Evolutionary conservation across 2,113 vertebrate genomes (phyloP).

Genomic region (Mionectes macconnelli): DNA sequence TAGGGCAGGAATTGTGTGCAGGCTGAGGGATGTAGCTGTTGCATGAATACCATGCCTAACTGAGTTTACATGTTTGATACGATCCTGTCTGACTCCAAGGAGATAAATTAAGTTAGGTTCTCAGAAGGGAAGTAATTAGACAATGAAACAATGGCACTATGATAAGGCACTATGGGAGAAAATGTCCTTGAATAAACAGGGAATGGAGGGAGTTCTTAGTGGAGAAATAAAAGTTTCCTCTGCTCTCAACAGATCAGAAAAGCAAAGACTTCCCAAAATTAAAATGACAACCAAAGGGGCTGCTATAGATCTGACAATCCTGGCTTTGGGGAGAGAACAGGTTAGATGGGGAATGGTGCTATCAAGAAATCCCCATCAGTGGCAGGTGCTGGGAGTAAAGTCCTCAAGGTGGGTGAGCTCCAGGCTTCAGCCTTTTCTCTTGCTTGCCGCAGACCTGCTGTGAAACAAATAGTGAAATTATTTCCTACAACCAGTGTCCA

Average conservation of each 20-base stretch:
- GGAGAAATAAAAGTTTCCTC: background rate
- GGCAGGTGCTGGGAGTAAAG: background rate
- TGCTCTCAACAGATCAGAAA: background rate
- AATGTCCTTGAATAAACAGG: background rate
- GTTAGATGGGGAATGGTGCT: background rate
- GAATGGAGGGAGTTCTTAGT: background rate
- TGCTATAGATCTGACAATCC: background rate
- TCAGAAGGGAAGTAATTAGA: conserved; percentile 52
- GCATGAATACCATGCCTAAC: background rate
- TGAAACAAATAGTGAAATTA: background rate
- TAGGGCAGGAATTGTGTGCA: background rate
- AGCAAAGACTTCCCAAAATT: background rate
- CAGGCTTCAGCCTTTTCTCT: background rate
- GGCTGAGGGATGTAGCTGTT: background rate
- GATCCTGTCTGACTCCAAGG: conserved; percentile 45
- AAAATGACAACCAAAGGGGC: background rate
- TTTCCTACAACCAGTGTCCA: background rate
- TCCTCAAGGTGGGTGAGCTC: background rate
- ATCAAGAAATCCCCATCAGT: background rate
- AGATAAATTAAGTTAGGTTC: conserved; percentile 58
- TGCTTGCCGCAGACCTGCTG: background rate
- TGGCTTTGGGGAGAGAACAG: background rate
- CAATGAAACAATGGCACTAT: conserved; percentile 12
- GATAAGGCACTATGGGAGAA: conserved; percentile 14
- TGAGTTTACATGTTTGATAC: conserved; percentile 42